Percentiles rank a stretch among this genome's conserved stretches.
phyloP scores from a whole-genome alignment of 2,113 vertebrate genomes.

The Strigops habroptila region DNA sequence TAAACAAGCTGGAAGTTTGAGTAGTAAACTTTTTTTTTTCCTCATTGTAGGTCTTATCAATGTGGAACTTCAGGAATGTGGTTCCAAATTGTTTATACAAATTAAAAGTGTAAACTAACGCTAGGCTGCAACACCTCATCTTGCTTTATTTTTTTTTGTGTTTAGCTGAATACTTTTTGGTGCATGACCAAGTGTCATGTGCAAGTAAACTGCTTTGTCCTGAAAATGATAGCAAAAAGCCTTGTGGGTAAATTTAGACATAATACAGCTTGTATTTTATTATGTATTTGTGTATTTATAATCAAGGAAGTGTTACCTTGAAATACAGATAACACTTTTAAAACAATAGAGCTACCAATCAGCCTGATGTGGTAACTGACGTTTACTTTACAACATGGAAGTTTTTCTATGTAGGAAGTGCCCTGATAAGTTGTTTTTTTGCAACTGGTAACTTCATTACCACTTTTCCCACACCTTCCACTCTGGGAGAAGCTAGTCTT shows the following conservation, averaged over 20 bases:
- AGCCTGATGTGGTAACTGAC: not conserved
- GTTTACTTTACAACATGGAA: not conserved
- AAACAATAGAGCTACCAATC: not conserved
- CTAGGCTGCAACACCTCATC: accelerated
- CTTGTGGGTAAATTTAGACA: not conserved
- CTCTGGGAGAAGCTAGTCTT: not conserved
- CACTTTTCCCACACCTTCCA: not conserved
- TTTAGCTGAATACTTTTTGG: not conserved
- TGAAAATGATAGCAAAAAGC: not conserved
- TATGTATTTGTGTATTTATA: not conserved
- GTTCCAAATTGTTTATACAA: not conserved
- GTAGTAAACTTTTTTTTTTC: not conserved
- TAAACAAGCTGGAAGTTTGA: not conserved
- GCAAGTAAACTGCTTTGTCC: not conserved
- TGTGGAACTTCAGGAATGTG: not conserved
- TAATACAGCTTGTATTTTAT: not conserved
- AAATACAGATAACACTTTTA: not conserved
- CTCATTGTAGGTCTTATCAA: not conserved
- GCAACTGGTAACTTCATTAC: not conserved
- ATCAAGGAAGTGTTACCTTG: not conserved
- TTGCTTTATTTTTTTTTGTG: not conserved
- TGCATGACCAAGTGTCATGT: not conserved
- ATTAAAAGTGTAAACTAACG: not conserved
- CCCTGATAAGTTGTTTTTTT: not conserved
- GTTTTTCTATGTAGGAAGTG: not conserved